A percentile compares a stretch with the other conserved stretches of the same genome.
phyloP scores from a whole-genome alignment of 2,888 invertebrate species.

The Melieria picta region DNA sequence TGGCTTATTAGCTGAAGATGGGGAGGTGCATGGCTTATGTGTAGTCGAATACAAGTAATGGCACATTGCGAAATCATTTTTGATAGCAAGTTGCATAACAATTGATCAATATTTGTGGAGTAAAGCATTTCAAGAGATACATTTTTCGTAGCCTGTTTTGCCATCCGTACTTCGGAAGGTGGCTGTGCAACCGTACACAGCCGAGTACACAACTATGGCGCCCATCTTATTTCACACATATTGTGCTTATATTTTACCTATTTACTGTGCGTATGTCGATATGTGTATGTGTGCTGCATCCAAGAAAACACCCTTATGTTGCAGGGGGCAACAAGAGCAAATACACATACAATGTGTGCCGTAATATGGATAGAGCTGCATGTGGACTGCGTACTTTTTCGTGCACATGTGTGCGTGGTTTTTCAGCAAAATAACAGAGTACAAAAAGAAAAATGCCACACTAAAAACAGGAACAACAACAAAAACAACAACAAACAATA shows the following conservation, averaged over 20 bases:
- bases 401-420: background rate
- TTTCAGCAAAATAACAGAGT: background rate
- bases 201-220: background rate
- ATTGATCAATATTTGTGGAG: background rate
- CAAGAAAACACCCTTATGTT: too few relatives aligned
- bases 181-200: too few relatives aligned
- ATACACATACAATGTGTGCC: too few relatives aligned
- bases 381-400: background rate
- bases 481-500: slow-evolving; percentile 15
- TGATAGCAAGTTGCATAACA: background rate
- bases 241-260: background rate
- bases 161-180: too few relatives aligned
- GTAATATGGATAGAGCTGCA: background rate
- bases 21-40: too few relatives aligned
- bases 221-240: slow-evolving; percentile 10
- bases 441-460: background rate
- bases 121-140: background rate
- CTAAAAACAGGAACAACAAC: slow-evolving; percentile 7
- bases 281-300: too few relatives aligned
- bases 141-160: too few relatives aligned
- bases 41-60: too few relatives aligned
- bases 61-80: too few relatives aligned
- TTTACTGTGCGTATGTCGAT: too few relatives aligned
- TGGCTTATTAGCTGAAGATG: too few relatives aligned
- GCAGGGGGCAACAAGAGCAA: too few relatives aligned